A percentile compares a stretch with the other conserved stretches of the same genome.
Conservation (phyloP, 2,888 invertebrate genomes). For the Hofmannophila pseudospretella region DNA sequence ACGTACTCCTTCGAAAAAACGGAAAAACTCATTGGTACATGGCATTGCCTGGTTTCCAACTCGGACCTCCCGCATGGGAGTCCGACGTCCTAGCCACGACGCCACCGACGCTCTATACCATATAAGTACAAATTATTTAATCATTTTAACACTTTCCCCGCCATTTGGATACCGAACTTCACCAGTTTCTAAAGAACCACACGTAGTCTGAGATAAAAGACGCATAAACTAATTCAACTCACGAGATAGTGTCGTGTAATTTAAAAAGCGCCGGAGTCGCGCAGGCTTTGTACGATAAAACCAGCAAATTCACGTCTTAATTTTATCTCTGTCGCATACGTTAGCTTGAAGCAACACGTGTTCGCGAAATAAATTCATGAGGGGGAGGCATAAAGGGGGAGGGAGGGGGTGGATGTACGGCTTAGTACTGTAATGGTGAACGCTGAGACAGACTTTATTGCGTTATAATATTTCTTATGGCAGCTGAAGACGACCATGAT, state of each 20-base stretch:
- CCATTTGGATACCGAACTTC: too few species aligned
- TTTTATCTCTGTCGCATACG: constrained; percentile 6
- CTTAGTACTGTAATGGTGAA: constrained; percentile 4
- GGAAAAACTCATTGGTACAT: too few species aligned
- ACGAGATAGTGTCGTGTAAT: constrained; percentile 1
- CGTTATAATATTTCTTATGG: constrained; percentile 18
- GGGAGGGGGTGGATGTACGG: constrained; percentile 12
- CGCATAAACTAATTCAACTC: constrained; percentile 1
- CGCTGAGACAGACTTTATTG: constrained; percentile 18
- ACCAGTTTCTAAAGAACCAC: too few species aligned
- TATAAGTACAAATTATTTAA: too few species aligned
- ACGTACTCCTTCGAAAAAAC: too few species aligned
- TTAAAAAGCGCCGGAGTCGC: not conserved
- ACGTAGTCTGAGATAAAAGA: not conserved
- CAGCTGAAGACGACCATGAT: constrained; percentile 2
- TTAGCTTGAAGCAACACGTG: constrained; percentile 16
- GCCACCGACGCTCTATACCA: too few species aligned
- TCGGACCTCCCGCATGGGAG: too few species aligned
- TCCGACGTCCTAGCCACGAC: too few species aligned
- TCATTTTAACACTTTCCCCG: too few species aligned
- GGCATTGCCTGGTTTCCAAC: too few species aligned
- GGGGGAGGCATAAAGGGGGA: constrained; percentile 4
- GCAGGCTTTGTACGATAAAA: not conserved
- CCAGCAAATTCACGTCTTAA: constrained; percentile 6
- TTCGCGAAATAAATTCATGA: constrained; percentile 21